Conservation (phyloP, 2,113 vertebrate species). For the Romanogobio albipinnatus region DNA sequence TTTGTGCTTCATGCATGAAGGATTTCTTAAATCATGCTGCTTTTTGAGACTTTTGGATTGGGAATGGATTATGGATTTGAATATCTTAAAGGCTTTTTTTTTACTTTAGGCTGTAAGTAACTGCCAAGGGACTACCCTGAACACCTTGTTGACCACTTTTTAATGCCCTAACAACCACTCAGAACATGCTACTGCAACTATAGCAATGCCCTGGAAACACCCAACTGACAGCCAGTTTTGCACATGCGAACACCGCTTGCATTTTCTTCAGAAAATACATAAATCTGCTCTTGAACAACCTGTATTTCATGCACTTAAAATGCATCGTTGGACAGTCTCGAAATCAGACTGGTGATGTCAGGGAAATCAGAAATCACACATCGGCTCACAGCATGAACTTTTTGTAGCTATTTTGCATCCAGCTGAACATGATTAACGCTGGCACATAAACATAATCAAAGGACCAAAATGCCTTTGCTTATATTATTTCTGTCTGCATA, state of each 20-base stretch:
- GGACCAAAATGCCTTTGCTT: conserved; percentile 25
- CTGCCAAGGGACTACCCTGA: too few relatives aligned
- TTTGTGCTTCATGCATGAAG: not conserved
- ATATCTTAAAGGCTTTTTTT: not conserved
- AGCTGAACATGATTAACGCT: not conserved
- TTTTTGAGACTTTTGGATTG: not conserved
- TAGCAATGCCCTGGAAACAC: too few relatives aligned
- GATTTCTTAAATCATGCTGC: not conserved
- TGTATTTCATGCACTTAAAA: not conserved
- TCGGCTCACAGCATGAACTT: conserved; percentile 13
- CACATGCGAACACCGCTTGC: not conserved
- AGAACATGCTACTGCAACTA: too few relatives aligned
- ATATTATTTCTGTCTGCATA: conserved; percentile 27
- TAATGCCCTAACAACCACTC: too few relatives aligned
- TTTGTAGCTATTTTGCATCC: conserved; percentile 20
- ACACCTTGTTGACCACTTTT: too few relatives aligned
- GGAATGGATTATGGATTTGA: not conserved
- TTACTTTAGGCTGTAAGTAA: too few relatives aligned
- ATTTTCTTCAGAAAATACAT: not conserved
- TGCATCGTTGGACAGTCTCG: not conserved
- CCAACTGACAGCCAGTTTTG: too few relatives aligned
- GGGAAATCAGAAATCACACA: not conserved
- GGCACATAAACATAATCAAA: conserved; percentile 19
- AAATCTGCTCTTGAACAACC: not conserved
- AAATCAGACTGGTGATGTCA: conserved; percentile 2